Evolutionary conservation across 2,113 vertebrate species (phyloP), one percentile per base, ranked within the genome.

Genomic region (Micronycteris hirsuta): DNA sequence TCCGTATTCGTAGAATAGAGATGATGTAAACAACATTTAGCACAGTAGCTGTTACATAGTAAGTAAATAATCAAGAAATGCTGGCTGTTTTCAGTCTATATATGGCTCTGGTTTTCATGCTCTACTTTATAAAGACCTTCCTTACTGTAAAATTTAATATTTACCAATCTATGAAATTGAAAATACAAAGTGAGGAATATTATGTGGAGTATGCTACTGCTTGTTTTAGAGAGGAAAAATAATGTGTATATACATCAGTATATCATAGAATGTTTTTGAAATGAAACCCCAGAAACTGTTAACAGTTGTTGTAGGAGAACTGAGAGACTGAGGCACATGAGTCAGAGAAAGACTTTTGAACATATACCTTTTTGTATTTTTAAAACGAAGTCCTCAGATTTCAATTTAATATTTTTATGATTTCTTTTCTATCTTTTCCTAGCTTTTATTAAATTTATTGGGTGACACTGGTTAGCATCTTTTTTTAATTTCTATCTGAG

Each of bases 161-260:
- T 67, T 12, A 81, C 38, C 24, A 0, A 36, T 84, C 28, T 78
- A 19, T 85, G 78, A 89, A 86, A 81, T 24, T 89, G 71, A 56
- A 84, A 77, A 80, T 85, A 17, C 65, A 93, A 73, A 43, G 5
- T 67, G 24, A 89, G 58, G 14, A 86, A 52, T 54, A 54, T 80
- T 80, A 89, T 19, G 24, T 90, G n/a, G 47, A 84, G 33, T 87
- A 43, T 81, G 38, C 26, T 83, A 24, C 8, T 86, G 41, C 31
- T 91, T 93, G 38, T 88, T 86, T 94, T 88, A 92, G 84, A 68
- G 63, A 92, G 12, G 91, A 89, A 89, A 81, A 81, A 71, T 78
- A 84, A n/a, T 89, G 14, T 76, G 20, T 73, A 83, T 20, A 41
- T 81, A 24, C 52, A 61, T 94, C n/a, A 85, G 17, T 74, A 54